Evolutionary conservation across 2,888 invertebrate genomes (phyloP).

Genomic region (Apodemia mormo): DNA sequence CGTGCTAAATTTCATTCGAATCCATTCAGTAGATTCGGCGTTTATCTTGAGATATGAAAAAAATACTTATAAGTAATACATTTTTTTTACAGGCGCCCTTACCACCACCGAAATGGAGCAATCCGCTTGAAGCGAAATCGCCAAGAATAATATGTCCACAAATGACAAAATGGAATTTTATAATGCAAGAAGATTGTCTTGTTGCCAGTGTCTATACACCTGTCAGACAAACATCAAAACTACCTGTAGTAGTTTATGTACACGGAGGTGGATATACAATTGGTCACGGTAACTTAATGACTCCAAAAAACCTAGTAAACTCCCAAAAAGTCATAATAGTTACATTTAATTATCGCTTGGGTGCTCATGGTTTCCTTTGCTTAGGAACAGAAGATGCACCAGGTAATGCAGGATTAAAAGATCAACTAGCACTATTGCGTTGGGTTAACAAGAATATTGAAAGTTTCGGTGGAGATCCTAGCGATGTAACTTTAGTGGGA

Average conservation of each 20-base stretch:
- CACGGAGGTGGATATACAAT: constrained; percentile 67
- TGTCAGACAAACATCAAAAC: constrained; percentile 37
- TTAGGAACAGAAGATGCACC: too few relatives aligned
- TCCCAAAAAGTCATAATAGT: constrained; percentile 48
- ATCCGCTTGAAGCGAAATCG: constrained; percentile 45
- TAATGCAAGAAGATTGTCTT: constrained; percentile 41
- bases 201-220: constrained; percentile 45
- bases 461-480: too few relatives aligned
- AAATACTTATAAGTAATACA: too few relatives aligned
- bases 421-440: too few relatives aligned
- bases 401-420: too few relatives aligned
- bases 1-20: too few relatives aligned
- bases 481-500: too few relatives aligned
- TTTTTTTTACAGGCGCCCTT: constrained; percentile 45
- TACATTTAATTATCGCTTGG: too few relatives aligned
- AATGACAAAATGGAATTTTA: constrained; percentile 1
- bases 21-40: too few relatives aligned
- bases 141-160: constrained; percentile 47
- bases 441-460: too few relatives aligned
- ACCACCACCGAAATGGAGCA: constrained; percentile 47
- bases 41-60: too few relatives aligned
- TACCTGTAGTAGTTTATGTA: constrained; percentile 63
- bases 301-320: constrained; percentile 42
- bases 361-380: too few relatives aligned
- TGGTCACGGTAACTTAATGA: constrained; percentile 44